Evolutionary conservation across 2,797 vertebrate genomes (phyloP), one percentile per base, ranked within the genome.

Genomic region (Molossus alvarezi): DNA sequence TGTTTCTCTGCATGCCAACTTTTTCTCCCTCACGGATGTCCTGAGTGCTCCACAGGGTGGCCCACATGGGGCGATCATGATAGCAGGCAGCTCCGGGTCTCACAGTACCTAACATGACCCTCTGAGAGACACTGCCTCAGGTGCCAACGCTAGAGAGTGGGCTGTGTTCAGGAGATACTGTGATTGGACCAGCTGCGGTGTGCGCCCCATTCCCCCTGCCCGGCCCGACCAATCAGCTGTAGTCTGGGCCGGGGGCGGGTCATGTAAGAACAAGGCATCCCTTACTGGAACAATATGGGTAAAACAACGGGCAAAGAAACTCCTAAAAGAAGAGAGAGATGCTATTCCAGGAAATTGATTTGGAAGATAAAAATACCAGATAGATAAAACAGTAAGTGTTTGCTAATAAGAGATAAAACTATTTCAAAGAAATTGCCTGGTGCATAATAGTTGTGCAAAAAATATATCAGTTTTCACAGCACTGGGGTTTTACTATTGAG

Each of bases 401-500:
- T 94, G 71, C 4, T 82, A 72, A 3, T 5, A 76, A 21, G 20
- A 90, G 17, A 86, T 86, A 88, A 84, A 93, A 45, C 27, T 60
- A 25, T 69, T 88, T 69, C 58, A 85, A 69, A 88, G 45, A 89
- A 94, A 89, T 85, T 72, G 79, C 14, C 29, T 71, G 58, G 33
- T 33, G 2, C 29, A 62, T n/a, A 69, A 67, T 89, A 94, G 76
- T n/a, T 76, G 11, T 23, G 21, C 1, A n/a, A 29, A 55, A 48
- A 53, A 75, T 45, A 71, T 23, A 91, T 9, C 6, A 92, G 37
- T 53, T 90, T 85, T 77, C 21, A 92, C 18, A 81, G 18, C 37
- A 94, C 3, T 45, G 33, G 18, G 62, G 14, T 14, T 90, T 76
- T 92, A 62, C 5, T 82, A 48, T 79, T 92, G 80, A 91, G 48